Evolutionary conservation across 2,113 vertebrate genomes (phyloP), one percentile per base, ranked within the genome.

Genomic region (Zosterops borbonicus): DNA sequence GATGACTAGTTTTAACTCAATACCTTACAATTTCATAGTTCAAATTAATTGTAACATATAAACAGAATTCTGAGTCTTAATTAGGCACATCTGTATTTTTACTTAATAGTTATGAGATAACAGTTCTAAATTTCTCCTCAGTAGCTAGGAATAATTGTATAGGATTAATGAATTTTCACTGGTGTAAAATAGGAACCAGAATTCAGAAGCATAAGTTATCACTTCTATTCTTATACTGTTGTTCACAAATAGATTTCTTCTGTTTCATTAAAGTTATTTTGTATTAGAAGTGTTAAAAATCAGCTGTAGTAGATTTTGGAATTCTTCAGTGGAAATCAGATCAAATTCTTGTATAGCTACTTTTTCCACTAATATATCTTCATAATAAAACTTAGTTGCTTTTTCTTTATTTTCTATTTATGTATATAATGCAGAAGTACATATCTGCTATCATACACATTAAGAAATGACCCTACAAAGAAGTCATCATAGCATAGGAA

Each of bases 341-440:
- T 47, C 24, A 71, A 82, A 71, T 56, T 56, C 21, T 52, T 24
- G 1, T 25, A 37, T 14, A 71, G 23, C 0, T 59, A 31, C 50
- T 77, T 92, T 56, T 83, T 53, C 8, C 5, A 63, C 18, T 58
- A 80, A 27, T 2, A 62, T 42, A 6, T 70, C 11, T 82, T 73
- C n/a, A 20, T 9, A 68, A 82, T 60, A 56, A 50, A 76, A 28
- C 3, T 56, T 18, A 5, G 8, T 1, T 1, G 2, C 1, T 27
- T 49, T 46, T 39, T 9, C 8, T 55, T n/a, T 59, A 19, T 14
- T 92, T 85, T 68, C 13, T 53, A 12, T 82, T 84, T 82, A 16
- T 73, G n/a, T 62, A 58, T 82, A 35, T 39, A 76, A 37, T 35
- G 24, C 18, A 76, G n/a, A 79, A 28, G 25, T 62, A 1, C 12